These are phyloP conservation scores for Ceratina calcarata DNA, from an alignment of 1,140 invertebrate genomes.

Conservation along the genomic window DNA sequence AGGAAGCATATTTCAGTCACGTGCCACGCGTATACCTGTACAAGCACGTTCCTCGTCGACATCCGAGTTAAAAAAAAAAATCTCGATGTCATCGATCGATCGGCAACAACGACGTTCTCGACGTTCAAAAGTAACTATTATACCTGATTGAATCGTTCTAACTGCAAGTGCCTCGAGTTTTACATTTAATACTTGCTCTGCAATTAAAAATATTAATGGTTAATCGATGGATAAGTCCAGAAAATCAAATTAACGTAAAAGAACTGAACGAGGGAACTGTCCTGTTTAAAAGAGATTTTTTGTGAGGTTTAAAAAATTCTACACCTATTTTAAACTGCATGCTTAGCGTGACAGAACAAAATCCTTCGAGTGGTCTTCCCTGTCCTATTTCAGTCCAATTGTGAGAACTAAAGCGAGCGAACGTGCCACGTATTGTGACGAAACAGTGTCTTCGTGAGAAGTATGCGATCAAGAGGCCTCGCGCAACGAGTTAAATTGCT, in stretches of 20 bases:
- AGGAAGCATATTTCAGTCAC: slow-evolving; percentile 59
- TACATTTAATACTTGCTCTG: too few species aligned
- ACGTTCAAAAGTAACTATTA: too few species aligned
- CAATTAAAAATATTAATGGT: too few species aligned
- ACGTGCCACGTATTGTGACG: slow-evolving; percentile 24
- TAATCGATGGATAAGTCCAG: too few species aligned
- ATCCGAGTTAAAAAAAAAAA: neutral
- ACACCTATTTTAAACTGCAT: slow-evolving; percentile 20
- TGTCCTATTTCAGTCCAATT: slow-evolving; percentile 37
- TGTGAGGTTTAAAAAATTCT: neutral
- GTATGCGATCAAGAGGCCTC: slow-evolving; percentile 10
- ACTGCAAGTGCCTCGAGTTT: too few species aligned
- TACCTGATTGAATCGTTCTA: too few species aligned
- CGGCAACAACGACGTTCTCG: too few species aligned
- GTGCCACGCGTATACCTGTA: slow-evolving; percentile 14
- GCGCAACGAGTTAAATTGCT: neutral
- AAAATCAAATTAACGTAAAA: too few species aligned
- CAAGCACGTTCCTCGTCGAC: slow-evolving; percentile 6
- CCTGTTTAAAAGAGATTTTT: neutral
- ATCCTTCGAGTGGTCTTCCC: slow-evolving; percentile 36
- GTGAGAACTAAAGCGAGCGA: slow-evolving; percentile 33
- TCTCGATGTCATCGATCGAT: neutral
- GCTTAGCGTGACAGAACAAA: slow-evolving; percentile 26
- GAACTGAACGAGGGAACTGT: too few species aligned
- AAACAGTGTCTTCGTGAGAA: slow-evolving; percentile 40